Percentiles rank a stretch among this genome's conserved stretches.
Conservation (phyloP, 2,797 vertebrate genomes). For the Enteromius radiatus region DNA sequence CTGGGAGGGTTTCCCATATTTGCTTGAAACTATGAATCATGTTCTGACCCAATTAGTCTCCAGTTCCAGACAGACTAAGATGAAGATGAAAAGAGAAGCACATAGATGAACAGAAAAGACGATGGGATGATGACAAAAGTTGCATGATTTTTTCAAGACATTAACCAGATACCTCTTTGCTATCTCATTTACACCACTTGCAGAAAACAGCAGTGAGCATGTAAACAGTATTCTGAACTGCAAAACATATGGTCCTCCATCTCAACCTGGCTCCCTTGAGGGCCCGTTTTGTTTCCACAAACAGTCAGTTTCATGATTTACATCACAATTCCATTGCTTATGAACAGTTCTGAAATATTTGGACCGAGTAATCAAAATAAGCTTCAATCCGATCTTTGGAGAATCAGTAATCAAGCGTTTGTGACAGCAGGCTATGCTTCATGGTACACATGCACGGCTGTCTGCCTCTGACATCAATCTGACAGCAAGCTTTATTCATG, state of each 20-base stretch:
- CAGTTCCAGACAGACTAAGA: background rate
- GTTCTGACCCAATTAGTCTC: background rate
- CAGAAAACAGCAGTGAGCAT: conserved; percentile 16
- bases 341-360: conserved; percentile 17
- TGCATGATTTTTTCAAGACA: background rate
- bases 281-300: conserved; percentile 19
- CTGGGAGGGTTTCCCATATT: background rate
- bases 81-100: background rate
- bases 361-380: conserved; percentile 17
- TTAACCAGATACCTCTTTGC: background rate
- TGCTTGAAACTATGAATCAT: background rate
- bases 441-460: conserved; percentile 19
- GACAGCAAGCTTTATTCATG: conserved; percentile 19
- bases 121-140: background rate
- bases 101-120: background rate
- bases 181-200: background rate
- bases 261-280: conserved; percentile 20
- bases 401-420: conserved; percentile 4
- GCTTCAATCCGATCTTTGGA: background rate
- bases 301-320: conserved; percentile 35
- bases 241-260: conserved; percentile 44
- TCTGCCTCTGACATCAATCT: conserved; percentile 36
- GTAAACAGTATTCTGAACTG: conserved; percentile 37
- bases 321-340: conserved; percentile 18
- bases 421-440: background rate